Percentiles rank a stretch among this genome's conserved stretches.
Evolutionary conservation across 1,140 invertebrate genomes (phyloP).

Genomic region (Pogonognathellus flavescens): DNA sequence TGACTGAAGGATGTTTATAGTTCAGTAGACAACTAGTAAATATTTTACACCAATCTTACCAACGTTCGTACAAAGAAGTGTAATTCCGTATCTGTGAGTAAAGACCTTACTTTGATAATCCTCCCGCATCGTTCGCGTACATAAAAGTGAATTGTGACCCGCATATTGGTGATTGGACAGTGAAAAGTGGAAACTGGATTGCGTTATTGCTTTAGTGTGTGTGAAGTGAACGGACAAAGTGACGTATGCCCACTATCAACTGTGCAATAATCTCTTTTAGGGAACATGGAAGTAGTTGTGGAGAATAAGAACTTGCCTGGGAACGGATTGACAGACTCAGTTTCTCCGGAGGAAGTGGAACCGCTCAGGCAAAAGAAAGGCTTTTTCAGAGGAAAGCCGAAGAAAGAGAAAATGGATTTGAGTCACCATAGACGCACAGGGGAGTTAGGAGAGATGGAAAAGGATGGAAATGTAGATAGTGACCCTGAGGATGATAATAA

Average conservation of each 20-base stretch:
- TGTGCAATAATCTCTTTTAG: neutral
- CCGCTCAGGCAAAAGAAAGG: conserved; percentile 60
- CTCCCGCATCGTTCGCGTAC: neutral
- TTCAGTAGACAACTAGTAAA: too few species aligned
- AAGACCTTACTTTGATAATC: too few species aligned
- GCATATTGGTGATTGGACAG: conserved; percentile 15
- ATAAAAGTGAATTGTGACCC: conserved; percentile 16
- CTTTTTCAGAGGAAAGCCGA: neutral
- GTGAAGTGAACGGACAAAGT: neutral
- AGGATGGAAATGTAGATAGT: conserved; percentile 31
- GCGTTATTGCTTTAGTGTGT: neutral
- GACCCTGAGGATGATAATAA: conserved; percentile 52
- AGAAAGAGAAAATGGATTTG: conserved; percentile 31
- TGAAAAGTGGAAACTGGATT: neutral
- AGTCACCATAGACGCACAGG: neutral
- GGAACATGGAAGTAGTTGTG: conserved; percentile 52
- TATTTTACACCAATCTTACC: too few species aligned
- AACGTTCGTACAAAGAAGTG: too few species aligned
- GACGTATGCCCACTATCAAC: neutral
- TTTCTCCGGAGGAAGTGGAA: conserved; percentile 56
- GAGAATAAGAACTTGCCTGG: conserved; percentile 63
- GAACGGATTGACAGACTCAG: conserved; percentile 63
- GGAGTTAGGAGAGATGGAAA: neutral
- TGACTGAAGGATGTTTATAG: too few species aligned
- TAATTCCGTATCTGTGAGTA: too few species aligned